These are phyloP conservation scores for Alloplasta piceator DNA, from an alignment of 2,888 invertebrate species.

Conservation along the genomic window DNA sequence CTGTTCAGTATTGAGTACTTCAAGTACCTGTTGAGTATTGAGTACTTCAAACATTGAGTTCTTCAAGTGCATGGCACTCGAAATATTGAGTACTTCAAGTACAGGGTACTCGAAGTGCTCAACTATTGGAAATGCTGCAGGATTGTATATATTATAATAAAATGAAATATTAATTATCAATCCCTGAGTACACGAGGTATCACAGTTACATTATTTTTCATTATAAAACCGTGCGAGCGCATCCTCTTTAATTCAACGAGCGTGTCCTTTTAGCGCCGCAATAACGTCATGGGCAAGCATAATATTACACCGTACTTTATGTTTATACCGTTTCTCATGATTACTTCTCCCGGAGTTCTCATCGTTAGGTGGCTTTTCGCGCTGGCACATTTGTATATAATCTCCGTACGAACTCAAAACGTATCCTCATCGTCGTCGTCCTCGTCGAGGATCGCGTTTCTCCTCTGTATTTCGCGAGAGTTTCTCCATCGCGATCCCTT, in stretches of 20 bases:
- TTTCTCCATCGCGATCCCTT: slow-evolving; percentile 14
- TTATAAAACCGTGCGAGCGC: slow-evolving; percentile 9
- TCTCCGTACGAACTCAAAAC: background rate
- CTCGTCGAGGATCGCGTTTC: background rate
- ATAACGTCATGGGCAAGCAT: slow-evolving; percentile 28
- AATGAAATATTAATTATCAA: slow-evolving; percentile 32
- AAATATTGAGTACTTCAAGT: no score
- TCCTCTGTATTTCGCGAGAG: background rate
- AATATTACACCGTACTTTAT: slow-evolving; percentile 50
- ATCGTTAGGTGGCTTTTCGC: slow-evolving; percentile 22
- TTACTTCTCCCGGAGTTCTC: slow-evolving; percentile 45
- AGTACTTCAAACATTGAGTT: no score
- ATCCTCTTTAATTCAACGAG: slow-evolving; percentile 33
- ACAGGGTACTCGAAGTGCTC: no score
- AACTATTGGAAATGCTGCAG: no score
- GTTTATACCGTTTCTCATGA: slow-evolving; percentile 40
- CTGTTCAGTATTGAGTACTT: no score
- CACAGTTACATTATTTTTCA: slow-evolving; percentile 37
- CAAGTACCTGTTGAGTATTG: no score
- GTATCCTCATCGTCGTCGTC: background rate
- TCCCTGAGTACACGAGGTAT: background rate
- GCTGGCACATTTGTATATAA: no score
- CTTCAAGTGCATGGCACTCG: no score
- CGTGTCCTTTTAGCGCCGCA: slow-evolving; percentile 5
- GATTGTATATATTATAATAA: background rate